phyloP scores from a whole-genome alignment of 2,113 vertebrate species.

The Gopherus flavomarginatus region DNA sequence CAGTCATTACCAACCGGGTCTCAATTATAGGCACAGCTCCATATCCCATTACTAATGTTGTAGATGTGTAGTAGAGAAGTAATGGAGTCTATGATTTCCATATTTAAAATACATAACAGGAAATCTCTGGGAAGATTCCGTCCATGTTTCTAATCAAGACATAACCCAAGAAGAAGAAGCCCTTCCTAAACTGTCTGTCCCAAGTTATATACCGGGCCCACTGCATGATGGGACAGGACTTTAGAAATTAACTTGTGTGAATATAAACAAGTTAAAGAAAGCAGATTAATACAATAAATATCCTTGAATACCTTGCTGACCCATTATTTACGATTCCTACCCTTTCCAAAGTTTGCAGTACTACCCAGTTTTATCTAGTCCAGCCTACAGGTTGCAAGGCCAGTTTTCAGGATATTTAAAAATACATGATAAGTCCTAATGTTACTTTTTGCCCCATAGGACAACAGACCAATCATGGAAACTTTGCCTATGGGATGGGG shows the following conservation, averaged over 20 bases:
- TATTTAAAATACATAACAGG: not conserved
- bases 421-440: not conserved
- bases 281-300: too few species aligned
- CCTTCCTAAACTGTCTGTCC: not conserved
- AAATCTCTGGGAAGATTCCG: too few species aligned
- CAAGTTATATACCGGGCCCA: accelerated
- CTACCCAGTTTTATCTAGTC: not conserved
- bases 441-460: not conserved
- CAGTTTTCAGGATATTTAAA: not conserved
- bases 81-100: not conserved
- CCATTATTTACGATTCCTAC: accelerated
- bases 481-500: not conserved
- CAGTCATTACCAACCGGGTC: not conserved
- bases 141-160: too few species aligned
- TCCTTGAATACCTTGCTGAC: too few species aligned
- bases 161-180: too few species aligned
- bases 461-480: not conserved
- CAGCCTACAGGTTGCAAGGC: not conserved
- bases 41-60: not conserved
- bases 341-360: not conserved
- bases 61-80: not conserved
- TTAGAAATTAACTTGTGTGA: not conserved
- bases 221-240: not conserved
- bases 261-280: not conserved
- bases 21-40: not conserved